These are phyloP conservation scores for Anodontia alba DNA, from an alignment of 2,888 invertebrate genomes.

Conservation along the genomic window DNA sequence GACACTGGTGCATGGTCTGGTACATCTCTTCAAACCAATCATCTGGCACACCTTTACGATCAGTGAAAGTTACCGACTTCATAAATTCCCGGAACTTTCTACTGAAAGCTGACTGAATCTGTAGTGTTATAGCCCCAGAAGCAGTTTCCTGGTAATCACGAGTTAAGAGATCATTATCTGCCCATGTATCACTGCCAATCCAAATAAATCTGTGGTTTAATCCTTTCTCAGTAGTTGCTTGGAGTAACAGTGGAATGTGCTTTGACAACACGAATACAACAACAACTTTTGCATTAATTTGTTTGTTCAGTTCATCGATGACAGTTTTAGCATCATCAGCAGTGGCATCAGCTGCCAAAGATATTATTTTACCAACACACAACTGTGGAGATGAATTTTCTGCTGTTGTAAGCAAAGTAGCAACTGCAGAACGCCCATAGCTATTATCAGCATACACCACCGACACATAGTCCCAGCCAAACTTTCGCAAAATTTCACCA, in stretches of 20 bases:
- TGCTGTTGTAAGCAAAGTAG: slow-evolving; percentile 76
- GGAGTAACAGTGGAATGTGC: slow-evolving; percentile 79
- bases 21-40: slow-evolving; percentile 85
- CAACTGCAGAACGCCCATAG: slow-evolving; percentile 75
- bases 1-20: slow-evolving; percentile 82
- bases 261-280: slow-evolving; percentile 80
- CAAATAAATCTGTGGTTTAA: slow-evolving; percentile 79
- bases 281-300: slow-evolving; percentile 79
- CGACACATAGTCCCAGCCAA: slow-evolving; percentile 82
- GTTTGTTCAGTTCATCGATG: slow-evolving; percentile 71
- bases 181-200: slow-evolving; percentile 81
- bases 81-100: slow-evolving; percentile 80
- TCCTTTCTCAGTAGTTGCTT: slow-evolving; percentile 79
- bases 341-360: slow-evolving; percentile 70
- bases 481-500: slow-evolving; percentile 74
- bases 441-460: slow-evolving; percentile 81
- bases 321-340: slow-evolving; percentile 66
- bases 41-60: slow-evolving; percentile 82
- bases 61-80: slow-evolving; percentile 76
- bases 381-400: slow-evolving; percentile 47
- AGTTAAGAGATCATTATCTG: slow-evolving; percentile 64
- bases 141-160: slow-evolving; percentile 79
- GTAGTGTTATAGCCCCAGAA: slow-evolving; percentile 78
- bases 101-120: slow-evolving; percentile 76
- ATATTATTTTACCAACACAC: slow-evolving; percentile 76